Evolutionary conservation across 1,140 invertebrate species (phyloP), one percentile per base, ranked within the genome.

Genomic region (Hyles vespertilio): DNA sequence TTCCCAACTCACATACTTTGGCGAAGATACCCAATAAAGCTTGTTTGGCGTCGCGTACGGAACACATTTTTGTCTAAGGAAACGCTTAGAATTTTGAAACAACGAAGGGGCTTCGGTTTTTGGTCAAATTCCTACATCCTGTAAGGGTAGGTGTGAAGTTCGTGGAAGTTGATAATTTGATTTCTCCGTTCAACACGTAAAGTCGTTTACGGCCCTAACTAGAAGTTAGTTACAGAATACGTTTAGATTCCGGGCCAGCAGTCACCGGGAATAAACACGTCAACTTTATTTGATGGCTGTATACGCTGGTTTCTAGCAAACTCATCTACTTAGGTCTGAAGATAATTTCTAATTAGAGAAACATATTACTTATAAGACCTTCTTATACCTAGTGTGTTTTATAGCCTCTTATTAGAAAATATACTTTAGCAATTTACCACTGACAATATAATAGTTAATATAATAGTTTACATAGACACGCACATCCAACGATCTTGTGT

Each of bases 161-260:
- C 58, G 75, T 77, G 63, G 70, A 74, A 84, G 81, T 81, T 81
- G 77, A 80, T 86, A 85, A 86, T 88, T 88, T 84, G 80, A 88
- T 88, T 88, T 82, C 72, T 76, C 75, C 76, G 72, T 85, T 79
- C 74, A 74, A 84, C 78, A 87, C 81, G 79, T 83, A 82, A 83
- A 81, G 71, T 84, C 81, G 78, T 85, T 84, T 85, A 84, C 73
- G 71, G 63, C 70, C 71, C 70, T 79, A 79, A 78, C 71, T 75
- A 61, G 67, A 81, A 84, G 75, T 81, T 81, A 72, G 69, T 66
- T 74, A 73, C 59, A 63, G 72, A 79, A 78, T 77, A 72, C 66
- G 61, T 63, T 56, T 33, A 53, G 77, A 78, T 65, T 79, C 80
- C 77, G 56, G 63, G 67, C 65, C 36, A 69, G 57, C 66, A 67